Evolutionary conservation across 2,888 invertebrate genomes (phyloP), one percentile per base, ranked within the genome.

Genomic region (Octodonta nipae): DNA sequence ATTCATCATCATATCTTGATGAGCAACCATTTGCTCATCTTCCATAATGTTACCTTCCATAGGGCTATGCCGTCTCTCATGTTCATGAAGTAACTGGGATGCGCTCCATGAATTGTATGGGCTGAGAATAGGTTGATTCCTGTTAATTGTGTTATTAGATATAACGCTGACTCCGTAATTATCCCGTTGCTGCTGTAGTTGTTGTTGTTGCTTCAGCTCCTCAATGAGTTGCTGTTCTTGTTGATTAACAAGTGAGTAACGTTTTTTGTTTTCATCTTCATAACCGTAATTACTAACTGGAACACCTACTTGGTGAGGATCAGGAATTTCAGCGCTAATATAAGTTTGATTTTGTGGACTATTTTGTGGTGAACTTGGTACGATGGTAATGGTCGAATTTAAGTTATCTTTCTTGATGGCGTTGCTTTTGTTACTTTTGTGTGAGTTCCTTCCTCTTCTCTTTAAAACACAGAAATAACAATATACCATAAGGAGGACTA

Each of bases 91-190:
- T 7, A 73, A 54, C 43, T 73, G 71, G 3, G 70, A 68, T 2
- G 73, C 72, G 14, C 68, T 69, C 72, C 73, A 73, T 1, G 68
- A 69, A 44, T 70, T 70, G 46, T 64, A 70, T 1, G 70, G 71
- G 41, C 66, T 68, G 16, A 70, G 50, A 5, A 38, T 65, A 54
- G 40, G 54, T 2, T 61, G 63, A 24, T 56, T 58, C 17, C 65
- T 45, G 20, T 60, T 61, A 8, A 65, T 50, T 2, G 60, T 63
- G 30, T 61, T 61, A 35, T 55, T 63, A 35, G 61, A 58, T 33
- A 61, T 60, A 2, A 61, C 58, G 36, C 60, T 60, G 5, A 61
- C 37, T 4, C 56, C 56, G 12, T 49, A 54, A 35, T 56, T 59
- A 26, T 50, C 47, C 13, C 54, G 51, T 26, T 50, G 49, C 35